Percentiles rank a stretch among this genome's conserved stretches.
Evolutionary conservation across 2,113 vertebrate genomes (phyloP).

Genomic region (Anhinga rufa): DNA sequence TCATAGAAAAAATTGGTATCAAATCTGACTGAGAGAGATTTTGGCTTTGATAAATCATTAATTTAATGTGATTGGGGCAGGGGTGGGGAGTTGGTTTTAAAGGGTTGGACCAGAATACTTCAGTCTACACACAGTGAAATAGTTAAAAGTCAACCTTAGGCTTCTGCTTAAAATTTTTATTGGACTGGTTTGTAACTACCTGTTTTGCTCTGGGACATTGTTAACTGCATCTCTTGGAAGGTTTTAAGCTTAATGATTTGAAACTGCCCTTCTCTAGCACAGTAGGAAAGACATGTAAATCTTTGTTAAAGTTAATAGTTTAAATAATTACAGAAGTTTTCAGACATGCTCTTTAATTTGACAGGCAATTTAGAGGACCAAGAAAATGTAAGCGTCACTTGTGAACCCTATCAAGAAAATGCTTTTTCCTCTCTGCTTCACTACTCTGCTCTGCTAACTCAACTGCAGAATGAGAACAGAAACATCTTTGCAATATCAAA

Average conservation of each 20-base stretch:
- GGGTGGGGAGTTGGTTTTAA: neutral
- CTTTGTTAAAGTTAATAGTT: constrained; percentile 32
- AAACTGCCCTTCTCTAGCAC: neutral
- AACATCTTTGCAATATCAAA: neutral
- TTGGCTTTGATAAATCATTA: neutral
- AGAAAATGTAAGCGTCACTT: neutral
- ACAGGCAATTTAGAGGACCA: constrained; percentile 14
- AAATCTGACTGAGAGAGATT: neutral
- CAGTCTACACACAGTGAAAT: neutral
- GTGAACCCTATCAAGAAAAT: neutral
- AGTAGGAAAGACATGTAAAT: neutral
- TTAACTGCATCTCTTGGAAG: neutral
- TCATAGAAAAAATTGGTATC: neutral
- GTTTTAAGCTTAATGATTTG: constrained; percentile 5
- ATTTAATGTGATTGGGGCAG: neutral
- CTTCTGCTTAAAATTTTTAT: neutral
- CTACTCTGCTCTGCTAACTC: neutral
- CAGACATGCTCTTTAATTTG: constrained; percentile 30
- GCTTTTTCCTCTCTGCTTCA: neutral
- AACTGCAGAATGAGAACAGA: neutral
- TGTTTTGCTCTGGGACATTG: neutral
- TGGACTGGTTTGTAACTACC: neutral
- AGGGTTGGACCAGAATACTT: neutral
- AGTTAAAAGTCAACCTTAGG: neutral
- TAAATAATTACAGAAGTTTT: constrained; percentile 40